Evolutionary conservation across 2,888 invertebrate genomes (phyloP), one percentile per base, ranked within the genome.

Genomic region (Mayetiola destructor): DNA sequence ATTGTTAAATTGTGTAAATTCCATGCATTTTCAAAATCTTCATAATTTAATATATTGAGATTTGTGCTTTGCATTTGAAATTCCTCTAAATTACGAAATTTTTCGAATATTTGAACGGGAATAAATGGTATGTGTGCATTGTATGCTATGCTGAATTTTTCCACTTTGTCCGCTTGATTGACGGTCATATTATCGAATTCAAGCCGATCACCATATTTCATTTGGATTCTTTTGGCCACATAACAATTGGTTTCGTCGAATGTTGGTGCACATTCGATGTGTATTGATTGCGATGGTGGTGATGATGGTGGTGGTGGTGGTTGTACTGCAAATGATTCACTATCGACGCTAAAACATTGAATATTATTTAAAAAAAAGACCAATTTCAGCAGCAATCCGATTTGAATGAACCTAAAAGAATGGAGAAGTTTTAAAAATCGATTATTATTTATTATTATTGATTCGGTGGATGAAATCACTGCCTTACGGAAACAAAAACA

Each of bases 1-100:
- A 48, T 16, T 48, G 48, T 48, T 48, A 48, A 48, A 48, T 48
- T 48, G 16, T 48, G 16, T 9, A 48, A 48, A 48, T 48, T 48
- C n/a, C n/a, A n/a, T 8, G 29, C 27, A 48, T 48, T 27, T n/a
- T 48, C 48, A 27, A 48, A 48, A 20, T 48, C 48, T 16, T 16
- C 27, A 4, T 8, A 16, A n/a, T 48, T 14, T 16, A 48, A 27
- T 27, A 6, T 5, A 16, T 27, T 14, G 1, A 48, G 27, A n/a
- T n/a, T 8, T 3, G 27, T 16, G 16, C 16, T 27, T 27, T 48
- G n/a, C n/a, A 48, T n/a, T 48, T n/a, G 14, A 5, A 48, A 14
- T 27, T 48, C 27, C 16, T 48, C 48, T 9, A 48, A 23, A 48
- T 48, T 9, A 4, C 6, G 48, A 23, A 42, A 42, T n/a, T 2